Evolutionary conservation across 2,113 vertebrate species (phyloP), one percentile per base, ranked within the genome.

Genomic region (Accipiter virgatus): DNA sequence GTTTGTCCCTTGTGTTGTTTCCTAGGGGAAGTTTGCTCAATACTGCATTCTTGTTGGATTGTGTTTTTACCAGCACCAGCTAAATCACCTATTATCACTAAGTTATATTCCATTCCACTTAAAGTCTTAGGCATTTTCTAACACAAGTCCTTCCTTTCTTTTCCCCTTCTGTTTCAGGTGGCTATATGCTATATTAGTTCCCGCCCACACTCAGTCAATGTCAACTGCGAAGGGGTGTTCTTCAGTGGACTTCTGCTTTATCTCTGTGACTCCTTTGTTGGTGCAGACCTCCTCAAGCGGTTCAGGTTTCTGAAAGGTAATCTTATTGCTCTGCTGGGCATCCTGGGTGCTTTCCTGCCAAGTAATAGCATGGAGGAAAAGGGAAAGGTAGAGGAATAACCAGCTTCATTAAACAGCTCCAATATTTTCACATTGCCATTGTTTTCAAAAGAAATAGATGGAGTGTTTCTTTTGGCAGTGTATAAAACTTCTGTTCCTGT

Each of bases 201-300:
- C 93, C 98, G 99, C 79, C 99, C 99, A 27, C 99, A 99, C 98
- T 99, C 99, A 31, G 98, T 99, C 95, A 99, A 99, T 55, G 98
- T 99, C 97, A 98, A 95, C 96, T 99, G 98, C n/a, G 98, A 99
- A 90, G 99, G 98, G 17, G 98, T 99, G 94, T 98, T 98, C 95
- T 99, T 99, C 98, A 99, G 99, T 14, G 99, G 99, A 22, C 98
- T 99, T 34, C 98, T 99, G 88, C 98, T 99, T 92, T 99, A 99
- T 97, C 99, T 99, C 97, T 99, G 99, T 4, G 99, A 99, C 98
- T 99, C 99, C 94, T 99, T 99, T 1, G 99, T 99, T 3, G 98
- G 99, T 25, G 98, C 99, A 32, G 98, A 99, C 83, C 98, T 99
- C 91, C 99, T 99, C 85, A 99, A 99, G 98, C 98, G 98, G 87